Evolutionary conservation across 1,140 invertebrate species (phyloP), one percentile per base, ranked within the genome.

Genomic region (Drosophila pruinosa): DNA sequence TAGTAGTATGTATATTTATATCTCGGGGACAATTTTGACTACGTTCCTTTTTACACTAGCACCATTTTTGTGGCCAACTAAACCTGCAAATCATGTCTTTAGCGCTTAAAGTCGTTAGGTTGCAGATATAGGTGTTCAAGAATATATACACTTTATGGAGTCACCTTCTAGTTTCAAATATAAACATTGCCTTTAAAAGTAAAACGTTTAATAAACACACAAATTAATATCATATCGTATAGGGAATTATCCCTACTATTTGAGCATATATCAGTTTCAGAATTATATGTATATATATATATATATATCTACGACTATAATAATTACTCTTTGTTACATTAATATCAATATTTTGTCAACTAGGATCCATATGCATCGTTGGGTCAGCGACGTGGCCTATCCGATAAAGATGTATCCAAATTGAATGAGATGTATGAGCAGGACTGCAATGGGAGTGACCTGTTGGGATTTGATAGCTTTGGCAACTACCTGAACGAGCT

Each of bases 301-400:
- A 52, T 53, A 36, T 19, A 24, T 17, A 36, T 21, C n/a, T 5
- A 34, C 14, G 28, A 31, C 2, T 31, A 34, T 34, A 12, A 52
- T 36, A 21, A 12, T 36, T 21, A n/a, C n/a, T n/a, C n/a, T n/a
- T n/a, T n/a, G n/a, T n/a, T n/a, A 22, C 15, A 17, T 50, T 54
- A 38, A 39, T n/a, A 12, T 24, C 19, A 36, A 38, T 36, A 34
- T 34, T 22, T 39, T 24, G 24, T 8, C 15, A 19, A 22, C 6
- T 47, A 90, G 89, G 89, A 90, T 70, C 89, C 89, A 1, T 73
- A 90, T 38, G 90, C 88, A 5, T 74, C 81, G 24, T 91, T 95
- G 52, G 95, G 95, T 4, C 95, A 95, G 91, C 92, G 95, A 50
- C 89, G 92, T 8, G 94, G 94, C 26, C 89, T 96, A 28, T 95